Evolutionary conservation across 2,888 invertebrate species (phyloP), one percentile per base, ranked within the genome.

Genomic region (Litoditis marina): DNA sequence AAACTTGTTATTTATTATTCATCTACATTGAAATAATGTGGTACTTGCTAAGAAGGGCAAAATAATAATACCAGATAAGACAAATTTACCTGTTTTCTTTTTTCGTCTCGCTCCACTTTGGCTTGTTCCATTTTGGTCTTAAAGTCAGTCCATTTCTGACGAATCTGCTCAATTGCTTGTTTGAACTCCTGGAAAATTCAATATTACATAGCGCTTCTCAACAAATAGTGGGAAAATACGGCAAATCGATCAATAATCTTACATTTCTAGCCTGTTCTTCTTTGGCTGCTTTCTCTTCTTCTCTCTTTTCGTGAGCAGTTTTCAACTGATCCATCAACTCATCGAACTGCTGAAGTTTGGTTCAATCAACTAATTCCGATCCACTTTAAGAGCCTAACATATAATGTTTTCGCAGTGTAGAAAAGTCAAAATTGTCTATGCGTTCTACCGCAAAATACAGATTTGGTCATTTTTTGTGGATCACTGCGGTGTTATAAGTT

Each of bases 141-240:
- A 16, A 65, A 49, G 16, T 72, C 69, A 36, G 65, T 60, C 51
- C 58, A 53, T 19, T 66, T 60, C 27, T 66, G 54, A 16, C 53
- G 39, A 11, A 71, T 49, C n/a, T 66, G 63, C 19, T 66, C 65
- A 8, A 63, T 44, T 13, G 52, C 52, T 63, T 65, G 51, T 42
- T 66, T 61, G 61, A 63, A 71, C 59, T 68, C 56, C 66, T 67
- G 36, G 31, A 58, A n/a, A n/a, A n/a, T n/a, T n/a, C n/a, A n/a
- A n/a, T n/a, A n/a, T n/a, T n/a, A n/a, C n/a, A n/a, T n/a, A n/a
- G n/a, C n/a, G n/a, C n/a, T n/a, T n/a, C n/a, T n/a, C n/a, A n/a
- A n/a, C 25, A 19, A 42, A 55, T 32, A 30, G n/a, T 36, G 27
- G 36, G 31, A 39, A 47, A 46, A 16, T 44, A 34, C 13, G 22